These are phyloP conservation scores for Drosophila eohydei DNA, from an alignment of 2,888 invertebrate genomes.

Conservation along the genomic window DNA sequence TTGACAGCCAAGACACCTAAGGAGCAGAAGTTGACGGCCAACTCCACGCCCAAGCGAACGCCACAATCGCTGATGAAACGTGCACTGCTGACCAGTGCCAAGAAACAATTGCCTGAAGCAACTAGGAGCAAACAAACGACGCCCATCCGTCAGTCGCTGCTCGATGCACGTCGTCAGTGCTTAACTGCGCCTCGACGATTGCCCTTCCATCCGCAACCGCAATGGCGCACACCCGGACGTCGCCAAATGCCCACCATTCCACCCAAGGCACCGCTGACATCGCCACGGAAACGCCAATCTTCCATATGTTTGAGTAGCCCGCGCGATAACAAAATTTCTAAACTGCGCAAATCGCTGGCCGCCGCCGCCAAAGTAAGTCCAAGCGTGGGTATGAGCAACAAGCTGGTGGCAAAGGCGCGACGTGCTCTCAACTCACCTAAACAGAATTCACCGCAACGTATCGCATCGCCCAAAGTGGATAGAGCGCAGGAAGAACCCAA, in stretches of 20 bases:
- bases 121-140: constrained; percentile 21
- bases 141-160: constrained; percentile 24
- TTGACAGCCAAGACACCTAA: constrained; percentile 42
- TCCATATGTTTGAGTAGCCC: constrained; percentile 36
- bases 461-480: constrained; percentile 24
- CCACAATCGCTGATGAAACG: constrained; percentile 82
- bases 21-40: constrained; percentile 30
- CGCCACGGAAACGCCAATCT: constrained; percentile 40
- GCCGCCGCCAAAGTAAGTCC: constrained; percentile 46
- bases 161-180: constrained; percentile 53
- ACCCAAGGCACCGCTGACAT: constrained; percentile 27
- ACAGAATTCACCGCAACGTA: constrained; percentile 34
- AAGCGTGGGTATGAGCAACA: constrained; percentile 47
- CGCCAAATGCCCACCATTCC: constrained; percentile 9
- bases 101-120: constrained; percentile 64
- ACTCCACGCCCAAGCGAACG: constrained; percentile 70
- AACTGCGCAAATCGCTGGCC: constrained; percentile 59
- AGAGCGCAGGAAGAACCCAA: constrained; percentile 10
- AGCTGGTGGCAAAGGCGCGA: constrained; percentile 65
- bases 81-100: constrained; percentile 81
- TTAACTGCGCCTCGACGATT: constrained; percentile 61
- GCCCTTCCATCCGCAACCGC: constrained; percentile 41
- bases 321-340: constrained; percentile 60
- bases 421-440: constrained; percentile 58
- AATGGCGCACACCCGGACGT: constrained; percentile 26